A percentile compares a stretch with the other conserved stretches of the same genome.
phyloP scores from a whole-genome alignment of 2,888 invertebrate species.

The Patella ulyssiponensis region DNA sequence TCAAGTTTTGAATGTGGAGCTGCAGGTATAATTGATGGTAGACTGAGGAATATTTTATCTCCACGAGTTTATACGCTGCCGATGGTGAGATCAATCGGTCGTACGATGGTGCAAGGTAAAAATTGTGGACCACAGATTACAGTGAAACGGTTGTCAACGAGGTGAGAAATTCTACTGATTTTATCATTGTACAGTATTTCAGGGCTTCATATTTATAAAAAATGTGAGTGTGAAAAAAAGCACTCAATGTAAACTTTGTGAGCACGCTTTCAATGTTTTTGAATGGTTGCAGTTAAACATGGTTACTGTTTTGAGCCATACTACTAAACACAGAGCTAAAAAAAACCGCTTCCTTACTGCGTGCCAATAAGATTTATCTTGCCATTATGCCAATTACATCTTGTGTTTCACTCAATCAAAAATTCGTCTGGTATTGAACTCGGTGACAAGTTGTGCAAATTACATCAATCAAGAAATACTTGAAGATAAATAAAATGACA shows the following conservation, averaged over 20 bases:
- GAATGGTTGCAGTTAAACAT: too few relatives aligned
- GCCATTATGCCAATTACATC: background rate
- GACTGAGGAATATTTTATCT: conserved; percentile 75
- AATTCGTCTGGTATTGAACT: background rate
- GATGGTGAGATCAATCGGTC: conserved; percentile 78
- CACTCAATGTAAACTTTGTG: too few relatives aligned
- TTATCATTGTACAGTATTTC: background rate
- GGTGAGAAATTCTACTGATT: conserved; percentile 55
- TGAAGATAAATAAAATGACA: too few relatives aligned
- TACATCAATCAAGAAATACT: too few relatives aligned
- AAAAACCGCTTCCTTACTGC: too few relatives aligned
- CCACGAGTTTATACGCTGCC: conserved; percentile 78
- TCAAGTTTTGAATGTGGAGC: conserved; percentile 52
- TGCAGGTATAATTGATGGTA: conserved; percentile 58
- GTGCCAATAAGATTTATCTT: background rate
- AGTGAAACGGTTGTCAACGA: conserved; percentile 77
- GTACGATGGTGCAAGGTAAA: conserved; percentile 80
- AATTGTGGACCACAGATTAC: conserved; percentile 80
- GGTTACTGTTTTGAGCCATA: too few relatives aligned
- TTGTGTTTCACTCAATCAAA: background rate
- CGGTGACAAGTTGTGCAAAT: too few relatives aligned
- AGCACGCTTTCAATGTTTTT: too few relatives aligned
- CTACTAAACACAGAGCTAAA: too few relatives aligned
- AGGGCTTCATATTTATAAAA: too few relatives aligned
- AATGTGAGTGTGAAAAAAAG: too few relatives aligned